These are phyloP conservation scores for Tonatia bakeri DNA, from an alignment of 2,113 vertebrate species.

Conservation along the genomic window DNA sequence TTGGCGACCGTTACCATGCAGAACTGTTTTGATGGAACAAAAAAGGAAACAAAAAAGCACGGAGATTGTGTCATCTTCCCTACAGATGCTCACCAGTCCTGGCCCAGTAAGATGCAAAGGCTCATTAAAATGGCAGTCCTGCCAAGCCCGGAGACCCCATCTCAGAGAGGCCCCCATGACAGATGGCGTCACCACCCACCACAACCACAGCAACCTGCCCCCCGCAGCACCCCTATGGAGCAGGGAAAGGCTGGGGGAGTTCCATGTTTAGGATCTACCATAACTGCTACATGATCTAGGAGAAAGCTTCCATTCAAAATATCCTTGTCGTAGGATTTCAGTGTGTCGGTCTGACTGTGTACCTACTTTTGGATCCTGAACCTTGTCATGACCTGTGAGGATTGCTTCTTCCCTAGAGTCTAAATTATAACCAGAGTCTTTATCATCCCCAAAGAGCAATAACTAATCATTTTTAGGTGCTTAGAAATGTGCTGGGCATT, in stretches of 20 bases:
- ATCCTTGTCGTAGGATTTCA: background rate
- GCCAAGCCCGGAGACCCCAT: background rate
- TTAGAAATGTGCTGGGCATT: background rate
- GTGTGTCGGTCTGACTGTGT: background rate
- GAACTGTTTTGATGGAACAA: constrained; percentile 53
- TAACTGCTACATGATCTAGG: background rate
- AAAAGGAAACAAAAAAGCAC: constrained; percentile 44
- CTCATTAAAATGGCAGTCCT: background rate
- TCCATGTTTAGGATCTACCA: background rate
- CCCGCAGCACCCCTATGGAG: accelerated
- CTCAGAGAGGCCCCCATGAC: background rate
- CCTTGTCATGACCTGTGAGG: background rate
- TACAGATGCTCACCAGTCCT: background rate
- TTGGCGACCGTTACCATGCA: constrained; percentile 71
- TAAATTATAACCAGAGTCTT: background rate
- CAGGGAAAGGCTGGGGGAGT: background rate
- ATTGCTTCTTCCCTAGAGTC: background rate
- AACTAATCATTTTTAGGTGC: background rate
- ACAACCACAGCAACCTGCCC: too few relatives aligned
- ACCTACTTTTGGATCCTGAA: background rate
- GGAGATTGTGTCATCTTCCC: constrained; percentile 13
- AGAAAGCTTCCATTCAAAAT: background rate
- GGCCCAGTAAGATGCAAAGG: background rate
- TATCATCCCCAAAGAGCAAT: background rate
- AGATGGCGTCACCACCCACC: background rate